Base-by-base conservation (phyloP, 1,140 invertebrate genomes). In the Meteorus sp. region DNA sequence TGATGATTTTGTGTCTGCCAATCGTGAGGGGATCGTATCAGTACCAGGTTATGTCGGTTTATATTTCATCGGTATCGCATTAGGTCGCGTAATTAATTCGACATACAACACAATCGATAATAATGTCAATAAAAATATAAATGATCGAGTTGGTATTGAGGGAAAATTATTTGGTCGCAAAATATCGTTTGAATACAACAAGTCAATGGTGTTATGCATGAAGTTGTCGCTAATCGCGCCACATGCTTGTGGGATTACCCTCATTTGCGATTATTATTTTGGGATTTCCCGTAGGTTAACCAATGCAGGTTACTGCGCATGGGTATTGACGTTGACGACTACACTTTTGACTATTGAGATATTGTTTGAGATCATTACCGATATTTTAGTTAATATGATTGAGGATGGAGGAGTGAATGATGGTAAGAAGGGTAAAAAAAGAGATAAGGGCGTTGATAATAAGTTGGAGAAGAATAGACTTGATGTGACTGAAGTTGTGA, bases 11-110 rank as follows among this genome's bases (percentile, higher is more conserved):
- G 37, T 97, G 0, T 81, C 85, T 56, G 89, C 93, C 0, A 98
- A 98, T 77, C 84, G 92, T 63, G 95, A 98, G 83, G 95, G 95
- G 0, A 80, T 98, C 33, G 84, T 87, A 27, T 95, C 95, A 0
- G 80, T 87, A 23, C 77, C 89, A 2, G 95, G 95, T 1, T 97
- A 95, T 75, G 74, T 95, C 9, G 84, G 87, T 2, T 73, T 98
- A 1, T 97, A 95, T 73, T 81, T 95, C 50, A 80, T 87, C 65
- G 86, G 88, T 41, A 84, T 90, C 27, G 82, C 85, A 63, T 69
- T 92, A 60, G 90, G 90, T 37, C 77, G 82, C 64, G 65, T 85
- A n/a, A 66, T 91, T 44, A 75, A 79, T 56, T 67, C 72, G 59
- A 73, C 78, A 20, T 76, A 79, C 61, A 63, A 64, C 37, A 58